Evolutionary conservation across 2,888 invertebrate species (phyloP), one percentile per base, ranked within the genome.

Genomic region (Trimorus sp.): DNA sequence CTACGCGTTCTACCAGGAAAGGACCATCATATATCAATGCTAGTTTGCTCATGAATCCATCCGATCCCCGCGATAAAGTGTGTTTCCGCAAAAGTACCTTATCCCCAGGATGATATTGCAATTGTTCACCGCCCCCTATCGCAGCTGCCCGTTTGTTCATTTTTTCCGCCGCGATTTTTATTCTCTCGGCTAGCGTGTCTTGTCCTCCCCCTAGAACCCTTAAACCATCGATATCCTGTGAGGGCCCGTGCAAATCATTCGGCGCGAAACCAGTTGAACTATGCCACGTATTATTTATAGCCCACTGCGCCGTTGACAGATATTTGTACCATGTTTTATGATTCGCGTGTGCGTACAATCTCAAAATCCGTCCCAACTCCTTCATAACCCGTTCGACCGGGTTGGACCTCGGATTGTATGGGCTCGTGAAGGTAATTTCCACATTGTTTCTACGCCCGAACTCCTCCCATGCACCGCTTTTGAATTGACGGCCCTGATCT

Each of bases 361-460:
- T 7, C 4, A 60, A 45, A 1, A 60, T 60, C 12, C 60, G 42
- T 26, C 60, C 60, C 16, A 60, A 16, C 16, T 42, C 60, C 16
- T 45, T 60, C 45, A 60, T 60, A 1, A 60, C 60, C 6, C 60
- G 14, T 12, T 60, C 60, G 7, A 60, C 60, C 11, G 60, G 60
- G 45, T 58, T 58, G 7, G 58, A 5, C 6, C 8, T 5, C 6
- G 58, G 58, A 40, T 58, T 58, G n/a, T 58, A 58, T 5, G 58
- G 58, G 7, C 38, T n/a, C 12, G 40, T 58, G 40, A 58, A 37
- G 1, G 38, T 58, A 0, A 58, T n/a, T 8, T 36, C 6, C 1
- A 58, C 38, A 3, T 14, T 14, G 14, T 38, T 58, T 11, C 14
- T 7, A 8, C 5, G 12, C 2, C 58, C 58, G 14, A 58, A 58